Base-by-base conservation (phyloP, 1,140 invertebrate genomes). In the Melipona quadrifasciata region DNA sequence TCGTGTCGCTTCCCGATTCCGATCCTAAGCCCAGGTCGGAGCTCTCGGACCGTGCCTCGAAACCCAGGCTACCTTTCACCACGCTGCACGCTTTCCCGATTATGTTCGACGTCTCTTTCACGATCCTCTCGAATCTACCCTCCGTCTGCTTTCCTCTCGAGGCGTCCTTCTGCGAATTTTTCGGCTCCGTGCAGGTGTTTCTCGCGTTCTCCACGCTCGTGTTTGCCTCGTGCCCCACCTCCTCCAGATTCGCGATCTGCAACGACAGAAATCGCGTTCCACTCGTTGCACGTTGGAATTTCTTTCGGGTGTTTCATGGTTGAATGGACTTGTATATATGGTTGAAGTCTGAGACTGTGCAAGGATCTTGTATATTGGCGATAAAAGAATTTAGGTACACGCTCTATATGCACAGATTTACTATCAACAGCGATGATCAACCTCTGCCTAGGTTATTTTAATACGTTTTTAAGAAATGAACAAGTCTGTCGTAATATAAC, bases 101-200 rank as follows among this genome's bases (percentile, higher is more conserved):
- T 88, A 92, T 94, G 77, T 90, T 93, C 53, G 94, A 94, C 57
- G 94, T 95, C 86, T 96, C 95, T 86, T 96, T 96, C 0, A 95
- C 92, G 77, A 96, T 96, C 90, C 95, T 96, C 86, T 96, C 95
- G 47, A 94, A 96, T 95, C 95, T 95, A 90, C 87, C 95, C 93
- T 94, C 95, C 93, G 92, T 95, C 92, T 92, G 95, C 87, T 81
- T 94, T 92, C 93, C 96, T 92, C 71, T 95, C 86, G 75, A 92
- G 91, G 83, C 91, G 91, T 90, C 91, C n/a, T 90, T 95, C 88
- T 84, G 95, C 87, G 21, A 90, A 92, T 77, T 95, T 87, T 95
- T 83, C 84, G 80, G 93, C 88, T 92, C 92, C 31, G 31, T 31
- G 84, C 91, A 94, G 84, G 92, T 92, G 83, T 91, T 94, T 83